Percentiles rank a stretch among this genome's conserved stretches.
These are phyloP conservation scores for Siniperca knerii DNA, from an alignment of 2,113 vertebrate species.

Conservation along the genomic window DNA sequence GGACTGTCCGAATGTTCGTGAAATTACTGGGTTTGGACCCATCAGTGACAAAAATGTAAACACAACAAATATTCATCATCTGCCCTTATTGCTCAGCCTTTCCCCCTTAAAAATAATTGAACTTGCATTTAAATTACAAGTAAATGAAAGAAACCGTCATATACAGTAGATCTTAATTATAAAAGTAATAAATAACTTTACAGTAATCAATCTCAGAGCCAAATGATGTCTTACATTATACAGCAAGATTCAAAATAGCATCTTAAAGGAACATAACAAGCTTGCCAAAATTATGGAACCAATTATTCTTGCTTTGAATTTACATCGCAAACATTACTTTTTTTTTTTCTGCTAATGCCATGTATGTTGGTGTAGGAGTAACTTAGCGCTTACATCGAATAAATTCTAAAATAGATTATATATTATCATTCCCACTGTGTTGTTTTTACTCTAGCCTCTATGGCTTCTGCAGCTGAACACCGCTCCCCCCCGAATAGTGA, in stretches of 20 bases:
- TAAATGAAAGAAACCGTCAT: not conserved
- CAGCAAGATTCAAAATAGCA: not conserved
- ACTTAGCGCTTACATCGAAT: too few relatives aligned
- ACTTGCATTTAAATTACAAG: not conserved
- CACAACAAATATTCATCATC: not conserved
- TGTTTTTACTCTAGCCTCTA: not conserved
- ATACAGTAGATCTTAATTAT: not conserved
- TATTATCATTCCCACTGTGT: not conserved
- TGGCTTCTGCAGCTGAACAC: not conserved
- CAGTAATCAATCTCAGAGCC: not conserved
- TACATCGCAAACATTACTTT: too few relatives aligned
- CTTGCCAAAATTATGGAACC: not conserved
- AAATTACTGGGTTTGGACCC: not conserved
- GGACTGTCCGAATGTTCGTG: constrained; percentile 9
- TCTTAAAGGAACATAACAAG: not conserved
- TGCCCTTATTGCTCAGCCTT: not conserved
- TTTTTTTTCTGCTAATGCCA: too few relatives aligned
- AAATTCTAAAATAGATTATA: too few relatives aligned
- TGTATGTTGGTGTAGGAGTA: too few relatives aligned
- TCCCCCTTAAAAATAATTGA: not conserved
- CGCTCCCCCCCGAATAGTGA: not conserved
- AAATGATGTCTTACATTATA: not conserved
- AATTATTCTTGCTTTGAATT: not conserved
- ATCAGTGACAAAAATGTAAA: not conserved
- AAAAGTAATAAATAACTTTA: not conserved